Evolutionary conservation across 1,140 invertebrate species (phyloP).

Genomic region (Oryctes rhinoceros): DNA sequence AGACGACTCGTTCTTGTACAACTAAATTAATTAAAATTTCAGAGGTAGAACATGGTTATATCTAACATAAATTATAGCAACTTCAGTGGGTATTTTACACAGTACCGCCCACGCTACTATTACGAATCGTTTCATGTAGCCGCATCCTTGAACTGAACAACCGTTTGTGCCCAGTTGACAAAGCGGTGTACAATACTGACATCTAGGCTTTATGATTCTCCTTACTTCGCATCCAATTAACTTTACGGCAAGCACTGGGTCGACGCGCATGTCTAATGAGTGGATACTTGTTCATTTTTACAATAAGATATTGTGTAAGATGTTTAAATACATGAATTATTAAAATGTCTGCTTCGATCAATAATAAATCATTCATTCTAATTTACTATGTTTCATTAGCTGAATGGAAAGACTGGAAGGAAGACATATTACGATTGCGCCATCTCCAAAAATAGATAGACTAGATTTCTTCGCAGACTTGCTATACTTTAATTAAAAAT

Average conservation of each 20-base stretch:
- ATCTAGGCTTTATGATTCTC: conserved; percentile 20
- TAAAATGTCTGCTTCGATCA: neutral
- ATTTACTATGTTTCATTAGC: neutral
- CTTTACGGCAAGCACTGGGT: neutral
- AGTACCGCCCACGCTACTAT: conserved; percentile 23
- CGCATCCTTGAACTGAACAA: conserved; percentile 35
- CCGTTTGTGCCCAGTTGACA: conserved; percentile 5
- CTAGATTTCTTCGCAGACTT: neutral
- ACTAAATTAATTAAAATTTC: neutral
- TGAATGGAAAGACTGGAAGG: neutral
- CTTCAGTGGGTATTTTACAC: conserved; percentile 4
- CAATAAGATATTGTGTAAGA: conserved; percentile 1
- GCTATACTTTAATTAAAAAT: too few relatives aligned
- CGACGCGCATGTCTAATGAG: neutral
- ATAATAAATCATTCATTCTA: neutral
- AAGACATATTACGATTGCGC: neutral
- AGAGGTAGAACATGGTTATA: neutral
- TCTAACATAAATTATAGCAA: neutral
- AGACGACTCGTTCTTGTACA: neutral
- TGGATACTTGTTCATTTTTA: conserved; percentile 13
- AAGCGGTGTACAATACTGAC: conserved; percentile 11
- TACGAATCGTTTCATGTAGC: conserved; percentile 16
- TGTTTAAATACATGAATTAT: neutral
- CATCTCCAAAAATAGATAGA: conserved; percentile 25
- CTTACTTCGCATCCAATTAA: conserved; percentile 29